Percentiles rank a stretch among this genome's conserved stretches.
Conservation (phyloP, 2,888 invertebrate genomes). For the Drepana falcataria region DNA sequence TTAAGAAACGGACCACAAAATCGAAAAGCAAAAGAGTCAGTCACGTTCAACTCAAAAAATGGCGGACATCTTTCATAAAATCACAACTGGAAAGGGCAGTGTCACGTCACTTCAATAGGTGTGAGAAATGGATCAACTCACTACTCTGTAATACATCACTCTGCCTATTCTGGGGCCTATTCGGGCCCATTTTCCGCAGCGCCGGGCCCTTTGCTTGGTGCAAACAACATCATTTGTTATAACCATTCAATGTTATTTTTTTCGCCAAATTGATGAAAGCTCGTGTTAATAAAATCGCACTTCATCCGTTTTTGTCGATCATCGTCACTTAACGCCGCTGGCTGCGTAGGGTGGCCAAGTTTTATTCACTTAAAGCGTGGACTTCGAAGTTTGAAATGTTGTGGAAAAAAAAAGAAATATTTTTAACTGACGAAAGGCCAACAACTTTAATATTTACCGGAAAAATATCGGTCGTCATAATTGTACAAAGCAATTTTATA, state of each 20-base stretch:
- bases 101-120: slow-evolving; percentile 59
- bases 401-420: too few species aligned
- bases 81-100: slow-evolving; percentile 32
- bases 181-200: slow-evolving; percentile 44
- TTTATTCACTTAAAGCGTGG: neutral
- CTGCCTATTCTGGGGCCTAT: slow-evolving; percentile 26
- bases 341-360: slow-evolving; percentile 34
- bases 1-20: slow-evolving; percentile 8
- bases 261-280: slow-evolving; percentile 66
- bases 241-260: slow-evolving; percentile 63
- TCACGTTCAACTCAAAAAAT: slow-evolving; percentile 16
- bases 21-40: slow-evolving; percentile 16
- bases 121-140: slow-evolving; percentile 29
- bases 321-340: slow-evolving; percentile 70
- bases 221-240: slow-evolving; percentile 78
- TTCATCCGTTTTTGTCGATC: slow-evolving; percentile 77
- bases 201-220: slow-evolving; percentile 36
- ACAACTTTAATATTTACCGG: too few species aligned
- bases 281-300: slow-evolving; percentile 76
- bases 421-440: too few species aligned
- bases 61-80: slow-evolving; percentile 21
- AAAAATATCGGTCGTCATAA: too few species aligned
- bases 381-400: too few species aligned
- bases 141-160: slow-evolving; percentile 47
- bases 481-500: too few species aligned